phyloP scores from a whole-genome alignment of 2,888 invertebrate genomes.

The Leucophenga maculata region DNA sequence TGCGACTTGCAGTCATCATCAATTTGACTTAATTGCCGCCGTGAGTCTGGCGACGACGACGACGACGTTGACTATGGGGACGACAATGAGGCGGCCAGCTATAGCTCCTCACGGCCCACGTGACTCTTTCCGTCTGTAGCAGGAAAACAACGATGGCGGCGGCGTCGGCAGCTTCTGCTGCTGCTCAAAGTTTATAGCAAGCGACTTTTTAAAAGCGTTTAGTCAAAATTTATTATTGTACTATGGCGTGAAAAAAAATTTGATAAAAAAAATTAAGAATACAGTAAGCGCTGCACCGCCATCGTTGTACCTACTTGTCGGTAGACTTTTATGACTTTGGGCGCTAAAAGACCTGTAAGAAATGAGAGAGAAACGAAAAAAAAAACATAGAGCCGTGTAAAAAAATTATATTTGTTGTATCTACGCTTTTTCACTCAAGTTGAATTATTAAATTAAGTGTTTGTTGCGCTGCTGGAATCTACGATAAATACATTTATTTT shows the following conservation, averaged over 20 bases:
- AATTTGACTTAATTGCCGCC: constrained; percentile 61
- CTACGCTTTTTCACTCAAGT: background rate
- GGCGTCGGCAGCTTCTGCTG: background rate
- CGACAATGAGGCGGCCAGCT: too few relatives aligned
- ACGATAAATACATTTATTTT: too few relatives aligned
- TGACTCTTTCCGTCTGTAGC: background rate
- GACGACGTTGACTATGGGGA: too few relatives aligned
- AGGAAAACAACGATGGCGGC: too few relatives aligned
- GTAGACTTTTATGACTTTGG: constrained; percentile 20
- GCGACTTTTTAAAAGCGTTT: constrained; percentile 55
- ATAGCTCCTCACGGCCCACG: background rate
- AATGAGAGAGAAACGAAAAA: too few relatives aligned
- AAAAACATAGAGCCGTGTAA: background rate
- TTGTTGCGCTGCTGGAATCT: constrained; percentile 31
- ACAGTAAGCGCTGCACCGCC: background rate
- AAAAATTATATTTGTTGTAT: constrained; percentile 17
- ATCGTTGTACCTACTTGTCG: background rate
- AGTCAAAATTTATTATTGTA: constrained; percentile 50
- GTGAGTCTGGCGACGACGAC: constrained; percentile 17
- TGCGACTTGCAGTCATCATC: constrained; percentile 54
- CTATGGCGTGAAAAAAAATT: background rate
- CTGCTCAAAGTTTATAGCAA: constrained; percentile 37
- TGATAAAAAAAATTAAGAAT: background rate
- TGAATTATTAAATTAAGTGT: constrained; percentile 55
- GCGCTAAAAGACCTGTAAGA: constrained; percentile 3